Percentiles rank a stretch among this genome's conserved stretches.
phyloP scores from a whole-genome alignment of 2,888 invertebrate species.

The Agriopis leucophaearia region DNA sequence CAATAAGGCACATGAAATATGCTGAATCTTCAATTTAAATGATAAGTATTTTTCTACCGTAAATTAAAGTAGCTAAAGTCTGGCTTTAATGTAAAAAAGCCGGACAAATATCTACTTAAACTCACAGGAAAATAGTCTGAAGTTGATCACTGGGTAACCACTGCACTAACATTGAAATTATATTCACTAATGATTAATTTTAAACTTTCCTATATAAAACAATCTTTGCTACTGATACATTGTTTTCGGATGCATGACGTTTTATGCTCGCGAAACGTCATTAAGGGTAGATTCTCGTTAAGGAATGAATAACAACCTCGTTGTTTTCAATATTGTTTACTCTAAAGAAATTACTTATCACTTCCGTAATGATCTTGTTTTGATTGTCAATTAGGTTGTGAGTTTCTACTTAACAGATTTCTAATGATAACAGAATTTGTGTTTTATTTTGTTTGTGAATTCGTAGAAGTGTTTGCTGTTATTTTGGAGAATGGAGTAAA shows the following conservation, averaged over 20 bases:
- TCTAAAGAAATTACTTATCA: not conserved
- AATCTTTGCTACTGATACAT: constrained; percentile 7
- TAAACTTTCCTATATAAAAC: not conserved
- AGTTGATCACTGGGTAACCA: not conserved
- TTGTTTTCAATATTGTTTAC: constrained; percentile 12
- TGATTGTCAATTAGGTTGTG: constrained; percentile 1
- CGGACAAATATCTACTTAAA: constrained; percentile 56
- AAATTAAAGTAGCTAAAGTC: constrained; percentile 39
- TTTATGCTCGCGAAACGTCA: not conserved
- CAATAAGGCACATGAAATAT: not conserved
- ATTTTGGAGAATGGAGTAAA: no score
- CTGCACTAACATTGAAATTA: not conserved
- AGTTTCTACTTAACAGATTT: not conserved
- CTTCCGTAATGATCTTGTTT: constrained; percentile 22
- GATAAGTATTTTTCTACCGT: constrained; percentile 18
- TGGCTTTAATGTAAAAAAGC: constrained; percentile 44
- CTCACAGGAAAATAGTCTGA: constrained; percentile 35
- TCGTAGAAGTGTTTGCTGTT: no score
- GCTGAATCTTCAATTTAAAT: not conserved
- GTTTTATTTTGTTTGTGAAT: no score
- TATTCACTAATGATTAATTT: not conserved
- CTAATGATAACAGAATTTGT: not conserved
- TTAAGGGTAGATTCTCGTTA: constrained; percentile 13
- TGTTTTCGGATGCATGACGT: not conserved
- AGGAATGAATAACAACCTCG: not conserved